Percentiles rank a stretch among this genome's conserved stretches.
phyloP scores from a whole-genome alignment of 2,888 invertebrate genomes.

The Limenitis camilla region DNA sequence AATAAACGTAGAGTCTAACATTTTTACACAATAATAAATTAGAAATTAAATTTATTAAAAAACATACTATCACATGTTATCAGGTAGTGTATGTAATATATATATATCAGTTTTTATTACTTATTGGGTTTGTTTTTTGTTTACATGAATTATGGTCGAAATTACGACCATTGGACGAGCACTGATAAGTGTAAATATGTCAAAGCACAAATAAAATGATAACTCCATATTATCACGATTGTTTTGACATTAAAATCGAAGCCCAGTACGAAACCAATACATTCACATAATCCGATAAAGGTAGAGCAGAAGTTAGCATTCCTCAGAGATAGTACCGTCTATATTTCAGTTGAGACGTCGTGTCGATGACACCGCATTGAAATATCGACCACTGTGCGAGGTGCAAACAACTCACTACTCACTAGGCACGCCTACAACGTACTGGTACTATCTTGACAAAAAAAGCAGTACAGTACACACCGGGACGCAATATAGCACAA shows the following conservation, averaged over 20 bases:
- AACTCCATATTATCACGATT: slow-evolving; percentile 1
- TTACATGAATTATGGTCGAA: too few relatives aligned
- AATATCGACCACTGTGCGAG: slow-evolving; percentile 70
- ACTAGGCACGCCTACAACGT: slow-evolving; percentile 69
- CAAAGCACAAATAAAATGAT: neutral
- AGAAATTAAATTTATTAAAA: neutral
- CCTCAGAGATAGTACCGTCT: slow-evolving; percentile 32
- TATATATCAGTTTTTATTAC: too few relatives aligned
- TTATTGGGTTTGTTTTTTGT: too few relatives aligned
- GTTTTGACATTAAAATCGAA: slow-evolving; percentile 17
- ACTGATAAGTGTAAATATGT: neutral
- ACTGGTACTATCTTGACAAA: slow-evolving; percentile 54
- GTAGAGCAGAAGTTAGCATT: slow-evolving; percentile 33
- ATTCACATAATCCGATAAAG: slow-evolving; percentile 27
- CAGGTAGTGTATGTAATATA: too few relatives aligned
- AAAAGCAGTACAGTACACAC: slow-evolving; percentile 50
- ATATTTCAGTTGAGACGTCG: slow-evolving; percentile 40
- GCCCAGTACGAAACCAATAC: slow-evolving; percentile 20
- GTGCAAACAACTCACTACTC: slow-evolving; percentile 69
- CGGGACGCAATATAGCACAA: slow-evolving; percentile 60
- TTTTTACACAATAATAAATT: too few relatives aligned
- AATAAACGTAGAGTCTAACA: too few relatives aligned
- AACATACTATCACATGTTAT: too few relatives aligned
- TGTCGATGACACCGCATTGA: slow-evolving; percentile 57
- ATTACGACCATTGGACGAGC: too few relatives aligned